Evolutionary conservation across 2,888 invertebrate genomes (phyloP).

Genomic region (Agrotis puta): DNA sequence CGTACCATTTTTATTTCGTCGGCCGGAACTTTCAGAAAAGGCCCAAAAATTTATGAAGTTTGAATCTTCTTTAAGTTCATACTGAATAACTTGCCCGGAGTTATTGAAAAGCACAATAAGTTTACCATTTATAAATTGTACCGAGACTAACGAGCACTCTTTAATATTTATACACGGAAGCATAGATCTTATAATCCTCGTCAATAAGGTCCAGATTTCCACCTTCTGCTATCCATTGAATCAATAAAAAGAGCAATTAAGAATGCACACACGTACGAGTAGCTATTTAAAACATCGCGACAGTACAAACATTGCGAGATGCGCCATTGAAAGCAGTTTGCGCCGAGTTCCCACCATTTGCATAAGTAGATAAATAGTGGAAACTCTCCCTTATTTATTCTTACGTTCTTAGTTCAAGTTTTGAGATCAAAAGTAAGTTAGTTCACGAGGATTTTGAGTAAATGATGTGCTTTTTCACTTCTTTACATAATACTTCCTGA

Average conservation of each 20-base stretch:
- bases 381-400: constrained; percentile 25
- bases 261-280: constrained; percentile 12
- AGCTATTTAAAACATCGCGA: constrained; percentile 15
- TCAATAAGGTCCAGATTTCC: neutral
- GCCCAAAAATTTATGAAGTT: too few species aligned
- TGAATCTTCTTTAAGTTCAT: too few species aligned
- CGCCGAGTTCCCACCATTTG: constrained; percentile 37
- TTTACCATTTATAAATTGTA: too few species aligned
- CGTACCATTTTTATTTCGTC: too few species aligned
- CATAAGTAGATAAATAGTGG: constrained; percentile 41
- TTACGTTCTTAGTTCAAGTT: constrained; percentile 5
- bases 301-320: constrained; percentile 7
- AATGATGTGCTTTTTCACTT: too few species aligned
- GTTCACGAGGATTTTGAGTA: neutral
- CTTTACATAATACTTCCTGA: too few species aligned
- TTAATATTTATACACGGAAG: too few species aligned
- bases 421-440: constrained; percentile 11
- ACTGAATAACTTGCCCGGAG: too few species aligned
- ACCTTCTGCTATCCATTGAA: neutral
- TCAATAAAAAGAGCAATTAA: constrained; percentile 40
- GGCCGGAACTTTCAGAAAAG: too few species aligned
- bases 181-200: neutral
- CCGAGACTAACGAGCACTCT: too few species aligned
- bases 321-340: constrained; percentile 16
- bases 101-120: too few species aligned